Conservation (phyloP, 1,140 invertebrate genomes). For the Danaus plexippus region DNA sequence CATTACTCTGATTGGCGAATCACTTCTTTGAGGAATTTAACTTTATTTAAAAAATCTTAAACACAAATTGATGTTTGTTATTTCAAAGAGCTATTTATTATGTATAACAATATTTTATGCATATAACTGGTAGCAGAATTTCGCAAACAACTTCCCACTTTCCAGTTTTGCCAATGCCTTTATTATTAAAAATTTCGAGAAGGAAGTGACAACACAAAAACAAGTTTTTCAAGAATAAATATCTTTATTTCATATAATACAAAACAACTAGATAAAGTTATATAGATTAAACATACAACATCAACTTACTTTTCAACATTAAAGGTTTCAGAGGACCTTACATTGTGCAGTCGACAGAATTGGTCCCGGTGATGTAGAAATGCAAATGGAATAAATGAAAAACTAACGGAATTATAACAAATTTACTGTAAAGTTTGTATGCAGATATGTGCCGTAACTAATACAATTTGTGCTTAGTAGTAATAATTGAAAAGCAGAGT, state of each 20-base stretch:
- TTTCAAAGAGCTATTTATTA: too few species aligned
- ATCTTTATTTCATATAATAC: constrained; percentile 57
- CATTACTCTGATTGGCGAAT: too few species aligned
- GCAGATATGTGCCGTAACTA: constrained; percentile 31
- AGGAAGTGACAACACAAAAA: constrained; percentile 7
- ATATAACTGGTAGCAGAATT: too few species aligned
- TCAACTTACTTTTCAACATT: constrained; percentile 33
- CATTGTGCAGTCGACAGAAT: constrained; percentile 28
- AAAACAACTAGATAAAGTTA: constrained; percentile 50
- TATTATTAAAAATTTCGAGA: too few species aligned
- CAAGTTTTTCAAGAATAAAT: constrained; percentile 45
- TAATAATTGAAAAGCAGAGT: constrained; percentile 21
- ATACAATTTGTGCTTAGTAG: constrained; percentile 33
- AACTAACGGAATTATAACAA: constrained; percentile 16
- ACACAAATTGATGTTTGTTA: too few species aligned
- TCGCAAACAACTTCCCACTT: too few species aligned
- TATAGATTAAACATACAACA: constrained; percentile 44
- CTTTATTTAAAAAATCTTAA: too few species aligned
- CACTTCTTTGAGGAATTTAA: too few species aligned
- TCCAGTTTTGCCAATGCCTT: too few species aligned
- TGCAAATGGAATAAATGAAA: constrained; percentile 24
- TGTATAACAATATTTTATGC: too few species aligned
- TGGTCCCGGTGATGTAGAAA: constrained; percentile 40
- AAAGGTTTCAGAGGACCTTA: constrained; percentile 26
- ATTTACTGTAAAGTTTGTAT: constrained; percentile 1